phyloP scores from a whole-genome alignment of 1,140 invertebrate genomes.

The Drosophila serrata region DNA sequence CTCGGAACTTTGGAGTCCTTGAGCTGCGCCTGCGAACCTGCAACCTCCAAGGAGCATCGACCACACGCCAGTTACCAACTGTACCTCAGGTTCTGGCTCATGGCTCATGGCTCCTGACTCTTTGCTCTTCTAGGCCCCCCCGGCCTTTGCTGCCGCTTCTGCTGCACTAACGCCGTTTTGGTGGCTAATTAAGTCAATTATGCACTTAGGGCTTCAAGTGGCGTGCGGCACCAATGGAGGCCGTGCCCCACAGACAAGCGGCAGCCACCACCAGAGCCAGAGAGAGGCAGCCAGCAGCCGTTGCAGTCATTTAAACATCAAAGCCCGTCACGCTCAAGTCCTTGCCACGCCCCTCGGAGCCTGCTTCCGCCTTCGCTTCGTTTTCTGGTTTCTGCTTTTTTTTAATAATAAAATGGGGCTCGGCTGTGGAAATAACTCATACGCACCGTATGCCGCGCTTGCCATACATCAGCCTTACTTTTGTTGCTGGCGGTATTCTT shows the following conservation, averaged over 20 bases:
- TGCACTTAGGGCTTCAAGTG: conserved; percentile 78
- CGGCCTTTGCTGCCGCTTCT: background rate
- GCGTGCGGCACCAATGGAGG: conserved; percentile 66
- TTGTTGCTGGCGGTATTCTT: conserved; percentile 33
- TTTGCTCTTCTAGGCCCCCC: background rate
- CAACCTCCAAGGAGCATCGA: conserved; percentile 60
- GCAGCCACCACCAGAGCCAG: conserved; percentile 8
- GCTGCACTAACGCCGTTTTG: conserved; percentile 72
- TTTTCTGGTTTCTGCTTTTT: conserved; percentile 49
- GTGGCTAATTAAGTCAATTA: conserved; percentile 83
- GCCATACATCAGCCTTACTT: conserved; percentile 70
- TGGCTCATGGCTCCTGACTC: conserved; percentile 11
- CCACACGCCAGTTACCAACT: conserved; percentile 44
- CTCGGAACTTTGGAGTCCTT: conserved; percentile 68
- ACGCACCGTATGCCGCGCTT: conserved; percentile 78
- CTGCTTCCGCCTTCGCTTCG: conserved; percentile 32
- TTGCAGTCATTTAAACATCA: conserved; percentile 81
- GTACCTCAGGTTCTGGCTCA: conserved; percentile 43
- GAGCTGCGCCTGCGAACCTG: conserved; percentile 47
- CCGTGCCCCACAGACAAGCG: conserved; percentile 34
- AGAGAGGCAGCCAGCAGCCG: conserved; percentile 25
- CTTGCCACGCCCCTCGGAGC: conserved; percentile 8
- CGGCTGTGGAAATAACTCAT: conserved; percentile 79
- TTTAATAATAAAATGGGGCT: conserved; percentile 80
- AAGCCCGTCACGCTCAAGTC: conserved; percentile 74